Conservation (phyloP, 2,888 invertebrate species). For the Brassicogethes aeneus region DNA sequence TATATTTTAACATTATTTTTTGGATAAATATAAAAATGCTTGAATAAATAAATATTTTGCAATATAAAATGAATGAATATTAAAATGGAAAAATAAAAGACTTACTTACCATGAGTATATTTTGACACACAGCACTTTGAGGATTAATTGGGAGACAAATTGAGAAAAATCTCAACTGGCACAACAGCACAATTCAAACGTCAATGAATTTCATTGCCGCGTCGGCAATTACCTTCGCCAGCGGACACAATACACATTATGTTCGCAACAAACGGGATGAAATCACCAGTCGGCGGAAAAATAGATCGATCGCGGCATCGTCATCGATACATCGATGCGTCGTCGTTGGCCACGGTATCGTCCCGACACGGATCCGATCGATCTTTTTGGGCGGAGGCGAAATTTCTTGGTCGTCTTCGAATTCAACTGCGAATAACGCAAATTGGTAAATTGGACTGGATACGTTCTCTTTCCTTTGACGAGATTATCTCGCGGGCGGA, state of each 20-base stretch:
- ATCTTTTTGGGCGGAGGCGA: too few relatives aligned
- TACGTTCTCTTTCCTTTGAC: not conserved
- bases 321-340: too few relatives aligned
- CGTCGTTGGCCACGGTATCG: not conserved
- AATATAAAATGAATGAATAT: too few relatives aligned
- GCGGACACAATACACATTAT: not conserved
- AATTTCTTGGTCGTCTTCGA: too few relatives aligned
- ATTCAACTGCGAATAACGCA: not conserved
- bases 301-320: too few relatives aligned
- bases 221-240: not conserved
- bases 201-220: not conserved
- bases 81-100: too few relatives aligned
- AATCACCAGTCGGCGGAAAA: too few relatives aligned
- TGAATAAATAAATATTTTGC: too few relatives aligned
- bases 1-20: too few relatives aligned
- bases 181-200: not conserved
- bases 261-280: not conserved
- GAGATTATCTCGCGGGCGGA: not conserved
- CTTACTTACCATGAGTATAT: not conserved
- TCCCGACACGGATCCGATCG: not conserved
- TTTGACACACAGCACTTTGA: not conserved
- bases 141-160: not conserved
- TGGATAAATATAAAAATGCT: too few relatives aligned
- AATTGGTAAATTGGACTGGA: constrained; percentile 1
- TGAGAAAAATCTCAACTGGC: not conserved